Conservation (phyloP, 2,797 vertebrate genomes). For the Mus caroli region DNA sequence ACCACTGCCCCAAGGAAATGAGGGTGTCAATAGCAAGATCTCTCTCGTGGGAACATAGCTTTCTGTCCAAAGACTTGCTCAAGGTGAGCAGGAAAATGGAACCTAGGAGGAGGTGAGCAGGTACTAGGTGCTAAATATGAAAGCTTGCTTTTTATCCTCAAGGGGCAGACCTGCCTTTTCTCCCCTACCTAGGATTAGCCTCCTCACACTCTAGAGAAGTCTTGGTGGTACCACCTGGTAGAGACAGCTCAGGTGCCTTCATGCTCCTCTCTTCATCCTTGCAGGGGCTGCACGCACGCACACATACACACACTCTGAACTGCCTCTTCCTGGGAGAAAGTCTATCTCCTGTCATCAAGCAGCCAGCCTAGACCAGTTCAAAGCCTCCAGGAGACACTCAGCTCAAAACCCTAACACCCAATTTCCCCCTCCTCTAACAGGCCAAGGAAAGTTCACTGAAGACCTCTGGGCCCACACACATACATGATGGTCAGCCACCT, state of each 20-base stretch:
- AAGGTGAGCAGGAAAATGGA: neutral
- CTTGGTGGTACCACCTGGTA: neutral
- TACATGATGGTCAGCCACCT: neutral
- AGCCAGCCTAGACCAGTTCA: neutral
- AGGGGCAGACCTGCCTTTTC: neutral
- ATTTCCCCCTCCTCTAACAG: neutral
- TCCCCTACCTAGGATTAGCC: neutral
- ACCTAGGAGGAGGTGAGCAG: neutral
- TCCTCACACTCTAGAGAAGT: neutral
- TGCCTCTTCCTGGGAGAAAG: neutral
- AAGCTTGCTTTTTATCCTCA: neutral
- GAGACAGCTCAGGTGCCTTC: neutral
- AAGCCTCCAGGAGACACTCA: neutral
- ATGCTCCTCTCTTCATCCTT: neutral
- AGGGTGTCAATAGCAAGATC: neutral
- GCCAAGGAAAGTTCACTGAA: neutral
- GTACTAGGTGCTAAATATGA: neutral
- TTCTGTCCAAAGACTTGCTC: neutral
- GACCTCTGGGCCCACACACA: neutral
- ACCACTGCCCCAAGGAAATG: neutral
- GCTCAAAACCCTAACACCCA: neutral
- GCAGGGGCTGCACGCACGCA: neutral
- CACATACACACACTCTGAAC: neutral
- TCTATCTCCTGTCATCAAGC: neutral
- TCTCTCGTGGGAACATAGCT: slow-evolving; percentile 11